Evolutionary conservation across 2,888 invertebrate genomes (phyloP).

Genomic region (Brenthis hecate): DNA sequence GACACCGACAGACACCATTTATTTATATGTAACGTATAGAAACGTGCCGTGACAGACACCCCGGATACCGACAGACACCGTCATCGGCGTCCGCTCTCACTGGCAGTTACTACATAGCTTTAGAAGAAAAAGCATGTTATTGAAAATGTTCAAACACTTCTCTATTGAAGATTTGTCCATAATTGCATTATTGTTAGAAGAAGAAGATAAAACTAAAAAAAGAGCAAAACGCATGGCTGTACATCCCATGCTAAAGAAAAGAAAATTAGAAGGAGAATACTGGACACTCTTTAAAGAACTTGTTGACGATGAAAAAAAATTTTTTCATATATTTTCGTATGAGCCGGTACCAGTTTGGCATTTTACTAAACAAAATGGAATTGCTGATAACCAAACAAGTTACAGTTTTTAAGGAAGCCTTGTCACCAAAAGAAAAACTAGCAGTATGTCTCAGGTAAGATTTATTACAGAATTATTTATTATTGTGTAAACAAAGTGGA

Average conservation of each 20-base stretch:
- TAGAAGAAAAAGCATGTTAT: conserved; percentile 26
- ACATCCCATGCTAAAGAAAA: conserved; percentile 12
- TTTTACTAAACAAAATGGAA: conserved; percentile 9
- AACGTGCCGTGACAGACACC: conserved; percentile 12
- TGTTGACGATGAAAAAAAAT: conserved; percentile 15
- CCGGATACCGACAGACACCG: conserved; percentile 33
- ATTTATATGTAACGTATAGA: too few relatives aligned
- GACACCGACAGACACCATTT: conserved; percentile 34
- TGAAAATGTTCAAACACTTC: conserved; percentile 38
- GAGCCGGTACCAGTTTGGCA: conserved; percentile 6
- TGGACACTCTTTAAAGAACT: conserved; percentile 11
- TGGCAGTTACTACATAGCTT: conserved; percentile 34
- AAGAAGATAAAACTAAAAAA: conserved; percentile 35
- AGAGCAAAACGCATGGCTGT: conserved; percentile 23
- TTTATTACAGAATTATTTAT: conserved; percentile 40
- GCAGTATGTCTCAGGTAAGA: conserved; percentile 41
- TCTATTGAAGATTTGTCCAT: conserved; percentile 35
- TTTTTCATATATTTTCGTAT: conserved; percentile 20
- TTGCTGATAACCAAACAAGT: too few relatives aligned
- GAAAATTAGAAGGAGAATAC: conserved; percentile 14
- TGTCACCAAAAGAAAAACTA: conserved; percentile 39
- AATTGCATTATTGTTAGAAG: conserved; percentile 37
- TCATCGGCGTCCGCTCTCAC: conserved; percentile 35
- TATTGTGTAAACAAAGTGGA: conserved; percentile 34
- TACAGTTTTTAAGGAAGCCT: conserved; percentile 9